These are phyloP conservation scores for Pogonus chalceus DNA, from an alignment of 1,140 invertebrate genomes.

Conservation along the genomic window DNA sequence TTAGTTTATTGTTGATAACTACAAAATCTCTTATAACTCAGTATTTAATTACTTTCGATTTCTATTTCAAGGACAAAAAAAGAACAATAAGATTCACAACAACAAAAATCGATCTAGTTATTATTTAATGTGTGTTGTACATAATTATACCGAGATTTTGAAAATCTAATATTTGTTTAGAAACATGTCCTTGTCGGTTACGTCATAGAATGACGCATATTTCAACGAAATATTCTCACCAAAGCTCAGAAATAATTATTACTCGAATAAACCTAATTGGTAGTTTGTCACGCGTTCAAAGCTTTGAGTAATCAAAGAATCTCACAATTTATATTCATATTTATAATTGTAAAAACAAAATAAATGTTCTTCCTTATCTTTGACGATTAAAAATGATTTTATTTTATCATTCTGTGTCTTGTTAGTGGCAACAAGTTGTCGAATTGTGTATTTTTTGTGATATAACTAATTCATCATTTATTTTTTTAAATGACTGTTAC, in stretches of 20 bases:
- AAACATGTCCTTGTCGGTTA: neutral
- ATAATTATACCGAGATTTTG: too few relatives aligned
- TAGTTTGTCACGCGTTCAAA: neutral
- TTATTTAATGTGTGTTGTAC: too few relatives aligned
- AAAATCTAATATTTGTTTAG: neutral
- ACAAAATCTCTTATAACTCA: too few relatives aligned
- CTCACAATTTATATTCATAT: too few relatives aligned
- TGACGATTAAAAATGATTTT: neutral
- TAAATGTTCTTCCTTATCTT: neutral
- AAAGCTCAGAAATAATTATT: neutral
- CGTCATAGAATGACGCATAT: neutral
- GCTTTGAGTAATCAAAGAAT: neutral
- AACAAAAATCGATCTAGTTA: too few relatives aligned
- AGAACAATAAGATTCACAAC: too few relatives aligned
- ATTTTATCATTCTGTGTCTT: too few relatives aligned
- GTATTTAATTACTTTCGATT: too few relatives aligned
- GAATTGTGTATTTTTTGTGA: neutral
- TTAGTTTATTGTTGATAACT: too few relatives aligned
- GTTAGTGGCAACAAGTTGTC: neutral
- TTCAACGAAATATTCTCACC: neutral
- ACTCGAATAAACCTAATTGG: too few relatives aligned
- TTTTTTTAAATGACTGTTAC: conserved; percentile 81
- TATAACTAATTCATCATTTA: too few relatives aligned
- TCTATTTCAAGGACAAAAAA: too few relatives aligned
- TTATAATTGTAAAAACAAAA: neutral